Evolutionary conservation across 2,888 invertebrate species (phyloP).

Genomic region (Acanthosoma haemorrhoidale): DNA sequence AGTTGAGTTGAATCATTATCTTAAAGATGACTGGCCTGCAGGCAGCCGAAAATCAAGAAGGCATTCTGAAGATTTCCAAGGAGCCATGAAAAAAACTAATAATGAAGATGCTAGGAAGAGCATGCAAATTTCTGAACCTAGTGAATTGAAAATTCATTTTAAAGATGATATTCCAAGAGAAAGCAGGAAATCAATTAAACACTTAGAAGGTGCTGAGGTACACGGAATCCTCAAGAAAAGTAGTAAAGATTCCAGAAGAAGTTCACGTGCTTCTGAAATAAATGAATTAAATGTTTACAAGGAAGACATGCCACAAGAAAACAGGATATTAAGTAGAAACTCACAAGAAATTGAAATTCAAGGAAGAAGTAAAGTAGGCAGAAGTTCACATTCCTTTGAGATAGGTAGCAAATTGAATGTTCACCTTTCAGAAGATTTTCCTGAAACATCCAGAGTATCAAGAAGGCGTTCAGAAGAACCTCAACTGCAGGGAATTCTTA

Average conservation of each 20-base stretch:
- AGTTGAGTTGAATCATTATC: background rate
- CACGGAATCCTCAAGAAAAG: background rate
- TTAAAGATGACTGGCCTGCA: constrained; percentile 3
- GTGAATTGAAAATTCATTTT: background rate
- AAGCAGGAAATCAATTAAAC: background rate
- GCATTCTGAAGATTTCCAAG: background rate
- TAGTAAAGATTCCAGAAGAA: background rate
- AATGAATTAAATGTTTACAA: too few relatives aligned
- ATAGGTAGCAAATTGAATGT: too few relatives aligned
- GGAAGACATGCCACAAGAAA: too few relatives aligned
- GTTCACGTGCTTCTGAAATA: background rate
- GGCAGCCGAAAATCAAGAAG: background rate
- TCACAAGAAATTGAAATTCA: too few relatives aligned
- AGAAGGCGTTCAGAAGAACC: background rate
- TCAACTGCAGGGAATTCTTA: background rate
- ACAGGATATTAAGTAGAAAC: too few relatives aligned
- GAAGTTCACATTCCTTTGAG: too few relatives aligned
- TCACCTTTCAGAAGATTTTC: background rate
- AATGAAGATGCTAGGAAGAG: too few relatives aligned
- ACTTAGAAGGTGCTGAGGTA: background rate
- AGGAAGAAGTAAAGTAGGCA: too few relatives aligned
- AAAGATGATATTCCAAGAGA: constrained; percentile 13
- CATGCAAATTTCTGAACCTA: background rate
- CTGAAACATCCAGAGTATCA: background rate
- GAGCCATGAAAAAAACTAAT: too few relatives aligned